phyloP scores from a whole-genome alignment of 2,113 vertebrate genomes.

The Xiphophorus couchianus region DNA sequence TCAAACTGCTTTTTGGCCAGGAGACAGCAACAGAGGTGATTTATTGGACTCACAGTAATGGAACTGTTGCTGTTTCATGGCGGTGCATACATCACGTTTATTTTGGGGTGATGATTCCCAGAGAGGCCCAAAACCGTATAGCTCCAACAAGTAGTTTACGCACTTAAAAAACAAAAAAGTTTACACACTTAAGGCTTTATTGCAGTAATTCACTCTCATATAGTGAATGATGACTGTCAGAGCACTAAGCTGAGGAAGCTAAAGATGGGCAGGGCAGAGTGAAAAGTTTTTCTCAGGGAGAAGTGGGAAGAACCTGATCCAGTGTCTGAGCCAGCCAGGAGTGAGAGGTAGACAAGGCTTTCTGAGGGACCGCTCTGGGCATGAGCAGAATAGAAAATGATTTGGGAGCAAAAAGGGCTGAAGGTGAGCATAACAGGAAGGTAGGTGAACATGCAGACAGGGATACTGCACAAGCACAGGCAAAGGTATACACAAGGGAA shows the following conservation, averaged over 20 bases:
- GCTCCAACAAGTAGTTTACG: neutral
- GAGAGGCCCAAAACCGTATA: neutral
- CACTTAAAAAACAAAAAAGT: neutral
- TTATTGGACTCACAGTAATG: neutral
- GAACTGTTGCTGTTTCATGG: neutral
- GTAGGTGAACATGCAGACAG: neutral
- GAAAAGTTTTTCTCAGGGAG: neutral
- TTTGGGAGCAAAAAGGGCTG: neutral
- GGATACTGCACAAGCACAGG: neutral
- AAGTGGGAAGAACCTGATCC: constrained; percentile 1
- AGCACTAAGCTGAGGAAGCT: neutral
- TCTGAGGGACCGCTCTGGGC: neutral
- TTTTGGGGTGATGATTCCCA: neutral
- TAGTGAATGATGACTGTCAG: neutral
- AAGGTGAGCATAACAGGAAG: neutral
- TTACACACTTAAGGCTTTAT: neutral
- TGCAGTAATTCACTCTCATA: neutral
- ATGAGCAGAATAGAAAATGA: constrained; percentile 4
- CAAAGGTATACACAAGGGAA: neutral
- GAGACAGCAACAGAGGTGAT: neutral
- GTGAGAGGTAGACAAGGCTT: neutral
- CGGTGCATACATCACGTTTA: neutral
- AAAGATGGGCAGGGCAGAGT: neutral
- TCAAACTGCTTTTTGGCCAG: neutral
- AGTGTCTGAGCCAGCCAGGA: neutral